phyloP scores from a whole-genome alignment of 1,140 invertebrate species.

The Elysia chlorotica region DNA sequence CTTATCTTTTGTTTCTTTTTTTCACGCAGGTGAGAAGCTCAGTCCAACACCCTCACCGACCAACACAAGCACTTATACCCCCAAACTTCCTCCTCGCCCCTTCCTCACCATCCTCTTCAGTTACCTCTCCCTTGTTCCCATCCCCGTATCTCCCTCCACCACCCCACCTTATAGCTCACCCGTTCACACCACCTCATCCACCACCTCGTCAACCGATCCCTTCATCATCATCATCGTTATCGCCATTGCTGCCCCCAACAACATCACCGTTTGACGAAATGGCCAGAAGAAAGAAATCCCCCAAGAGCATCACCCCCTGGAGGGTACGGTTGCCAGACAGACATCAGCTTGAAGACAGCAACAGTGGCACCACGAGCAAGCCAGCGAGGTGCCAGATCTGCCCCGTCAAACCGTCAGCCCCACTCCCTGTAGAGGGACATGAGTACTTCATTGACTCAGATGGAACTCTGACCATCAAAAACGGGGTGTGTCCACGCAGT shows the following conservation, averaged over 20 bases:
- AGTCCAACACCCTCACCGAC: too few species aligned
- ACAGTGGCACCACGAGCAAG: not conserved
- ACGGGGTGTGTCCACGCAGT: slow-evolving; percentile 13
- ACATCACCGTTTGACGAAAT: too few species aligned
- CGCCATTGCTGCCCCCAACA: too few species aligned
- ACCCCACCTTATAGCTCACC: not conserved
- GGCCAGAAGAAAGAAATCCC: slow-evolving; percentile 4
- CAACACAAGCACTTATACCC: too few species aligned
- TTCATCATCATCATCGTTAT: too few species aligned
- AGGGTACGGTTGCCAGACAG: not conserved
- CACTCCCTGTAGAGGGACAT: slow-evolving; percentile 6
- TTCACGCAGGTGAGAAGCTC: too few species aligned
- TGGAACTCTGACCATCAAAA: slow-evolving; percentile 7
- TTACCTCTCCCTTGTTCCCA: not conserved
- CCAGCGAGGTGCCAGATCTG: not conserved
- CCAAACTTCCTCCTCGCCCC: not conserved
- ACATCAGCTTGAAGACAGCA: not conserved
- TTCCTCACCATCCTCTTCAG: not conserved
- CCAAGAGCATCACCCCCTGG: not conserved
- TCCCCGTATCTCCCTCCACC: too few species aligned
- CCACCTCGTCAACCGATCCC: not conserved
- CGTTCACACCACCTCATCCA: not conserved
- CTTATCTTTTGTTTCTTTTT: too few species aligned
- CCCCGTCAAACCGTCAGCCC: too few species aligned
- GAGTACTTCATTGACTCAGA: slow-evolving; percentile 22